Evolutionary conservation across 37 sponge, comb jelly and placozoan species (phyloP).

Genomic region (Petrosia ficiformis): DNA sequence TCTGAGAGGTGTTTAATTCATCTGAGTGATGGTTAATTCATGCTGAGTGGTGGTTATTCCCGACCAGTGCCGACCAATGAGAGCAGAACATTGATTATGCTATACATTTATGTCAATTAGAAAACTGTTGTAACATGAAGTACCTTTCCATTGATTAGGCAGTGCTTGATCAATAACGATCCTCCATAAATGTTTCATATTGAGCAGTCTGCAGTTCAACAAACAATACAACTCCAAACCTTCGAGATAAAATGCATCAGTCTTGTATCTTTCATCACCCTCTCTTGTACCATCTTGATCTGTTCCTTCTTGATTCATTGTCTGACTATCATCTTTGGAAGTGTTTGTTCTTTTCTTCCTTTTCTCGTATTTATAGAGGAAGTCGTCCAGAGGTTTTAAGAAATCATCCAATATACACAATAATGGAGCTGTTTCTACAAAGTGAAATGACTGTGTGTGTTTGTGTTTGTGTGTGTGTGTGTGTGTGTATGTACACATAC

Average conservation of each 20-base stretch:
- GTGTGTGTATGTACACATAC: too few relatives aligned
- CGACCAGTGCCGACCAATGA: too few relatives aligned
- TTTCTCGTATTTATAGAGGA: too few relatives aligned
- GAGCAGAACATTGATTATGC: too few relatives aligned
- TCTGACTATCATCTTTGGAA: slow-evolving; percentile 2
- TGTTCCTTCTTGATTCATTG: neutral
- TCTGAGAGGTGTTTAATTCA: too few relatives aligned
- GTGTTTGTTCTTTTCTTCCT: neutral
- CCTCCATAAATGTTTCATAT: slow-evolving; percentile 32
- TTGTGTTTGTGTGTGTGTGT: too few relatives aligned
- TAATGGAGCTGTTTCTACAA: slow-evolving; percentile 42
- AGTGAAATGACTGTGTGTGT: slow-evolving; percentile 32
- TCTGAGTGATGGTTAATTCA: too few relatives aligned
- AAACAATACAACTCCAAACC: slow-evolving; percentile 60
- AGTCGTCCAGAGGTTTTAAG: slow-evolving; percentile 13
- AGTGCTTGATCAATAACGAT: neutral
- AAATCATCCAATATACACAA: slow-evolving; percentile 38
- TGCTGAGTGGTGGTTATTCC: too few relatives aligned
- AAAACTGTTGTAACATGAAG: too few relatives aligned
- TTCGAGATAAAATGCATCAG: slow-evolving; percentile 7
- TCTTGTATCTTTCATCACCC: neutral
- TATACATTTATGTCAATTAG: too few relatives aligned
- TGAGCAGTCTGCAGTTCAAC: slow-evolving; percentile 22
- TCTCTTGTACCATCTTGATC: neutral
- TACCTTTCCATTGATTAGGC: neutral